phyloP scores from a whole-genome alignment of 92 coral and sea anemone species.

The Chrysogorgia sp. region DNA sequence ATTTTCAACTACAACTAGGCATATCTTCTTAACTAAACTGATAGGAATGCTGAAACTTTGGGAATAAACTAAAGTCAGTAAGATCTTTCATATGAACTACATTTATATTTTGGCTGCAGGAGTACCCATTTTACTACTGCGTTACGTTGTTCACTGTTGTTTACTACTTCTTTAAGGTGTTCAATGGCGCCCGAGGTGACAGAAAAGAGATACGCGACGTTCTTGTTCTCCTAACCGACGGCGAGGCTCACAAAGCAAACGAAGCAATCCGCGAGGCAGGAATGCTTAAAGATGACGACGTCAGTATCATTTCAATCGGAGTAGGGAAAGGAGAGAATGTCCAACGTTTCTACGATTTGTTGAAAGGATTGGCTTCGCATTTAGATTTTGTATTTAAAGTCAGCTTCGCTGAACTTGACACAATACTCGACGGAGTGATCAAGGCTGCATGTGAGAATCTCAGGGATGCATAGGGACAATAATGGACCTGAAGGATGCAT shows the following conservation, averaged over 20 bases:
- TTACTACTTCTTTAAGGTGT: conserved; percentile 17
- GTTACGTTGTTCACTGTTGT: background rate
- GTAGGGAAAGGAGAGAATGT: conserved; percentile 29
- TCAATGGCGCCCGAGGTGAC: conserved; percentile 22
- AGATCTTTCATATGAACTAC: too few species aligned
- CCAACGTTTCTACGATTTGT: background rate
- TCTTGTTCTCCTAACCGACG: conserved; percentile 27
- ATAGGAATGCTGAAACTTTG: too few species aligned
- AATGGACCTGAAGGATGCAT: background rate
- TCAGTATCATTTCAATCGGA: conserved; percentile 57
- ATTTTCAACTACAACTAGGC: background rate
- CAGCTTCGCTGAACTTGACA: conserved; percentile 18
- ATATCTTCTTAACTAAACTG: too few species aligned
- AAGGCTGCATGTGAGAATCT: conserved; percentile 39
- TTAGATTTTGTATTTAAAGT: conserved; percentile 8
- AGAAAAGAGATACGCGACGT: conserved; percentile 20
- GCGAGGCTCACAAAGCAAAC: conserved; percentile 13
- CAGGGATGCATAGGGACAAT: background rate
- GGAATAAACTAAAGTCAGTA: too few species aligned
- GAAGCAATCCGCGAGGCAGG: conserved; percentile 16
- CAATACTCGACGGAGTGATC: conserved; percentile 17
- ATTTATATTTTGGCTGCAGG: too few species aligned
- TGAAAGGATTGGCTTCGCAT: conserved; percentile 8
- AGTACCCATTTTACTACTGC: background rate
- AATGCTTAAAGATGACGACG: conserved; percentile 36